Evolutionary conservation across 2,888 invertebrate species (phyloP), one percentile per base, ranked within the genome.

Genomic region (Morpho deidamia): DNA sequence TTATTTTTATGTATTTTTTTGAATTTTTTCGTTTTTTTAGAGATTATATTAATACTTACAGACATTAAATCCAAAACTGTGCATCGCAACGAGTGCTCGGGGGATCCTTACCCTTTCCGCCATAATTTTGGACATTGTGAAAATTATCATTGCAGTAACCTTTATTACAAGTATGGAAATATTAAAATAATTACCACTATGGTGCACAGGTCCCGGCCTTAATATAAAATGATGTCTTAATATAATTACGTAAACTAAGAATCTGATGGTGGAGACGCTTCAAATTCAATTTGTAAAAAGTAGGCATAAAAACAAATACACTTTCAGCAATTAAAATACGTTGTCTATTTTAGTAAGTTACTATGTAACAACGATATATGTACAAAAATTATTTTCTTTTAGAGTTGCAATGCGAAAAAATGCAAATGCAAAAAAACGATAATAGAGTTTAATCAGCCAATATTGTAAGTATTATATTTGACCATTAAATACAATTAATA

Each of bases 41-140:
- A 32, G 23, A n/a, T 46, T 35, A n/a, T 44, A 34, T 10, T 37
- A 42, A 33, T 41, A 11, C n/a, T 33, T 12, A 11, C 42, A 9
- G 48, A 9, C 11, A 34, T n/a, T 9, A 33, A 34, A 45, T 45
- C 41, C 55, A 63, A 44, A 53, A 49, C 43, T 9, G 87, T 89
- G 86, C 88, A 72, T 72, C 50, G 68, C 71, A 88, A 89, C 88
- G 70, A 85, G 84, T 88, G 87, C 77, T 68, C 70, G 78, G 82
- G 82, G 81, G 81, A 81, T 77, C 75, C 59, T 60, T 83, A 87
- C 83, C 88, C 87, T 86, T 84, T 75, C 74, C 76, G 81, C 87
- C 88, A 82, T 82, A 71, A 50, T 63, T 71, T 84, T 86, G 87
- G 87, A 86, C 87, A 87, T 83, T 67, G 87, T 86, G 88, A 88